phyloP scores from a whole-genome alignment of 1,140 invertebrate species.

The Alviniconcha marisindica region DNA sequence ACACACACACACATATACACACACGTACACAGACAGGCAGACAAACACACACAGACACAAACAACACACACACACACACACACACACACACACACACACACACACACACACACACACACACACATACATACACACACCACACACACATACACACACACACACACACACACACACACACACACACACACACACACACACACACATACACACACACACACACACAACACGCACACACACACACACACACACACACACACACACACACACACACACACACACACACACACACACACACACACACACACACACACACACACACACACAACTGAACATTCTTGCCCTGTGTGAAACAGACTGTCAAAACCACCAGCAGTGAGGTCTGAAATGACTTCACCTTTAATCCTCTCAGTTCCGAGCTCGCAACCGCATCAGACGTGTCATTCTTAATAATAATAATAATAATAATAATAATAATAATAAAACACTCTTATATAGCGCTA shows the following conservation, averaged over 20 bases:
- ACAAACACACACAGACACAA: neutral
- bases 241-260: neutral
- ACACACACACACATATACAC: neutral
- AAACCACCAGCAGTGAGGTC: too few species aligned
- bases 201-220: too few species aligned
- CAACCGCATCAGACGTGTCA: neutral
- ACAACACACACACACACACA: conserved; percentile 10
- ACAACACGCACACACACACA: neutral
- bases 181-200: neutral
- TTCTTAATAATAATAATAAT: too few species aligned
- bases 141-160: neutral
- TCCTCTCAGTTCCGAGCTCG: too few species aligned
- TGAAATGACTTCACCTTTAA: too few species aligned
- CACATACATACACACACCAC: neutral
- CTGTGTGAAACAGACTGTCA: too few species aligned
- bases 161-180: neutral
- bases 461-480: too few species aligned
- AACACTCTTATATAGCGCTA: too few species aligned
- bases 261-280: neutral
- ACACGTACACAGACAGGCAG: neutral
- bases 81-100: neutral
- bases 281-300: neutral
- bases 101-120: neutral
- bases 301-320: neutral
- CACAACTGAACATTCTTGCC: too few species aligned